These are phyloP conservation scores for Pseudolaguvia tuberculata DNA, from an alignment of 2,113 vertebrate species.

Conservation along the genomic window DNA sequence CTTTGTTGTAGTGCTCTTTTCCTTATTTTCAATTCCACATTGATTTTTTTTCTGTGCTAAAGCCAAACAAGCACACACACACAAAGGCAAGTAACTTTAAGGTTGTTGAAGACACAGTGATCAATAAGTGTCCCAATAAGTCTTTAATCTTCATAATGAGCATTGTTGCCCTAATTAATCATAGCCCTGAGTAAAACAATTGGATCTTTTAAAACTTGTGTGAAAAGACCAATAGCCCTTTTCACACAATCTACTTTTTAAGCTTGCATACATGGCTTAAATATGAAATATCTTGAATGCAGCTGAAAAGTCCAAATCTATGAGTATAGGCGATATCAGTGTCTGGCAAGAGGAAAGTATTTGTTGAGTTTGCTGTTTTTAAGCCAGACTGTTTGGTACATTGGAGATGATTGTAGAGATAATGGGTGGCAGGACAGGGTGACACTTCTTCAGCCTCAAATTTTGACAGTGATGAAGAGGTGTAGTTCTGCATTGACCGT, in stretches of 20 bases:
- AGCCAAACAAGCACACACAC: slow-evolving; percentile 29
- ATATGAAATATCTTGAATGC: neutral
- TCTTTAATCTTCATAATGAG: slow-evolving; percentile 77
- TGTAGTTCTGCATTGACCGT: no score
- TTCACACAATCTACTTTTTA: neutral
- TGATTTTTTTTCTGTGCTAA: slow-evolving; percentile 23
- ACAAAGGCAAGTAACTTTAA: slow-evolving; percentile 68
- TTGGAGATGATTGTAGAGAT: no score
- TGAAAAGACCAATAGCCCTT: slow-evolving; percentile 16
- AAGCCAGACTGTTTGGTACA: no score
- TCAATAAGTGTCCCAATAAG: slow-evolving; percentile 73
- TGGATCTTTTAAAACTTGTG: slow-evolving; percentile 44
- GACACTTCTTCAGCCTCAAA: no score
- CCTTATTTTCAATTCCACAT: slow-evolving; percentile 11
- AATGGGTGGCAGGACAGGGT: no score
- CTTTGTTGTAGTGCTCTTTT: neutral
- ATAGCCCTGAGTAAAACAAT: slow-evolving; percentile 60
- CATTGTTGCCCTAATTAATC: slow-evolving; percentile 74
- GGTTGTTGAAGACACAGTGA: slow-evolving; percentile 75
- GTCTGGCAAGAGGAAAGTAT: no score
- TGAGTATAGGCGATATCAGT: no score
- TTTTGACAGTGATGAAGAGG: no score
- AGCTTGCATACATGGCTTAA: slow-evolving; percentile 4
- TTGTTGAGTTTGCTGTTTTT: no score
- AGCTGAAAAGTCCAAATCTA: no score